Evolutionary conservation across 2,113 vertebrate genomes (phyloP), one percentile per base, ranked within the genome.

Genomic region (Thamnophis sirtalis): DNA sequence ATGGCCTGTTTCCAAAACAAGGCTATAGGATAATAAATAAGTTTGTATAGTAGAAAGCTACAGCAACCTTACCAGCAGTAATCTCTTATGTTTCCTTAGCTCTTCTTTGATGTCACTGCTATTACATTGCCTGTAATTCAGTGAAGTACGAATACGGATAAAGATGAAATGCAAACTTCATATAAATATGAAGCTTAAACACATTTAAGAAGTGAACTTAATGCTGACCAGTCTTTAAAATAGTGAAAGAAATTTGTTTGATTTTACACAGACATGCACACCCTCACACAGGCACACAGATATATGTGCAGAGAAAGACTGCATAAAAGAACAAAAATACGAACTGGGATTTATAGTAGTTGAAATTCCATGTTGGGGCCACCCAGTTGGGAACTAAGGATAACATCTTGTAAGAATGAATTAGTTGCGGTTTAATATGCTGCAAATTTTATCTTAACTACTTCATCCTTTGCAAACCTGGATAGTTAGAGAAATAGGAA

Each of bases 1-100:
- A 89, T 92, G 91, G 91, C 80, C 55, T 43, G 28, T 89, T 86
- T 92, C 91, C 91, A 92, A 92, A 80, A 43, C 87, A 92, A 92
- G 73, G 88, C 91, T 89, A 92, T 86, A 89, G 54, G 91, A 92
- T 92, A 92, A 88, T 92, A 89, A 92, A 92, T 92, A 92, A 92
- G 91, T 88, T 89, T 92, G 73, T 92, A 89, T 86, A 89, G 80
- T 55, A 60, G 84, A 92, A 89, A 87, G 55, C 87, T 55, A 85
- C 13, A 5, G 28, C 73, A 92, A 28, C 73, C 48, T 92, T 58
- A 92, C 54, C 88, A 92, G 88, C 54, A 53, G n/a, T 87, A 33
- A 73, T 86, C 80, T n/a, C 48, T 89, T 89, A 53, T 85, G 54
- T 89, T 60, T 89, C 91, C 10, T 85, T 48, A 60, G 87, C 6